Evolutionary conservation across 1,140 invertebrate species (phyloP), one percentile per base, ranked within the genome.

Genomic region (Dendrolimus punctatus): DNA sequence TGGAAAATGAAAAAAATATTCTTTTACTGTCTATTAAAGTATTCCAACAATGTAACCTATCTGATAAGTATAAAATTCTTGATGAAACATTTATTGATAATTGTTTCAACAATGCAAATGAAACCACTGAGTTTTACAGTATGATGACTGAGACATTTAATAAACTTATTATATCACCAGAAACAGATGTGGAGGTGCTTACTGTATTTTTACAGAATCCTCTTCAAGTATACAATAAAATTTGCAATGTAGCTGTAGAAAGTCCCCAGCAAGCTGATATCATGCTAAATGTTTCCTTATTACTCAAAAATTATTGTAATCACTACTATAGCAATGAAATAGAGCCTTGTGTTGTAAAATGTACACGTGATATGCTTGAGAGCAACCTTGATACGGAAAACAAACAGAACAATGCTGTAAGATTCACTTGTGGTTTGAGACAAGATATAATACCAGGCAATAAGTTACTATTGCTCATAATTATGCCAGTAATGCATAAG

Each of bases 401-500:
- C 5, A 68, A 73, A 44, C 49, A 64, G 55, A 58, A 66, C 5
- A 76, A 79, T 60, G 73, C 79, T 48, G 62, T 81, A 49, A 60
- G 60, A 23, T 84, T 85, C 58, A 57, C 81, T 6, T 59, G 51
- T 58, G 60, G 46, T 6, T 48, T 85, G 42, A 82, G 80, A 52
- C 49, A 46, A 9, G 55, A 72, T 49, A 60, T 75, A 46, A 62
- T 84, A 40, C 56, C 72, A 40, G 66, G 60, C 8, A 40, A 66
- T 44, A 78, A 78, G 39, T 63, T 86, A 40, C 51, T 84, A 9
- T 55, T 84, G 40, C 62, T 79, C 39, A 66, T 84, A 44, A 73
- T 83, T 38, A 84, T 86, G 80, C 80, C 83, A 8, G 66, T 66
- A 43, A 59, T 86, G 36, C 75, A 86, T 46, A 61, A 59, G 47